phyloP scores from a whole-genome alignment of 2,113 vertebrate genomes.

The Bos indicus region DNA sequence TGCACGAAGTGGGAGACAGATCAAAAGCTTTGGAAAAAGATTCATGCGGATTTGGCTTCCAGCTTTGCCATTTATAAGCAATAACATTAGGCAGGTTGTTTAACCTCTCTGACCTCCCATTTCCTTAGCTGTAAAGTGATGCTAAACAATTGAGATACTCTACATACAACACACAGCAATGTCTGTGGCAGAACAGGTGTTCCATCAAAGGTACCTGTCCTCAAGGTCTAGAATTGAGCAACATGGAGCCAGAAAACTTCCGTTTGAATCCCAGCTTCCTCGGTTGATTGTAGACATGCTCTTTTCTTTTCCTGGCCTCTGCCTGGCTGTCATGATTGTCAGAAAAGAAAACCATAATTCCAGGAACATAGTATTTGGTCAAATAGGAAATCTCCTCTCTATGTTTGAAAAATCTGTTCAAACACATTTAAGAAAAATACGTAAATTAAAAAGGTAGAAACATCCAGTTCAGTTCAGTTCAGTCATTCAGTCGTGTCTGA shows the following conservation, averaged over 20 bases:
- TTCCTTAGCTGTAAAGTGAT: background rate
- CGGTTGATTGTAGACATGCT: background rate
- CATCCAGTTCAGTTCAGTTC: background rate
- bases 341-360: background rate
- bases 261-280: background rate
- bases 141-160: background rate
- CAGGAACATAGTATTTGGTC: background rate
- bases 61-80: background rate
- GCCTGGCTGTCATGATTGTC: background rate
- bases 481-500: background rate
- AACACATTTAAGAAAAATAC: background rate
- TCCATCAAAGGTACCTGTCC: background rate
- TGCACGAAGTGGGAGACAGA: fast-evolving
- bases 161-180: background rate
- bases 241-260: background rate
- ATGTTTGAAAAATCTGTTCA: background rate
- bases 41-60: background rate
- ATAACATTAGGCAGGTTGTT: background rate
- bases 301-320: background rate
- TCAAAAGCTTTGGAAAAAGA: background rate
- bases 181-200: fast-evolving
- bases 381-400: background rate
- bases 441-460: background rate
- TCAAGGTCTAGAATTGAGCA: background rate
- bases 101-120: background rate